phyloP scores from a whole-genome alignment of 1,140 invertebrate genomes.

The Drosophila tristis region DNA sequence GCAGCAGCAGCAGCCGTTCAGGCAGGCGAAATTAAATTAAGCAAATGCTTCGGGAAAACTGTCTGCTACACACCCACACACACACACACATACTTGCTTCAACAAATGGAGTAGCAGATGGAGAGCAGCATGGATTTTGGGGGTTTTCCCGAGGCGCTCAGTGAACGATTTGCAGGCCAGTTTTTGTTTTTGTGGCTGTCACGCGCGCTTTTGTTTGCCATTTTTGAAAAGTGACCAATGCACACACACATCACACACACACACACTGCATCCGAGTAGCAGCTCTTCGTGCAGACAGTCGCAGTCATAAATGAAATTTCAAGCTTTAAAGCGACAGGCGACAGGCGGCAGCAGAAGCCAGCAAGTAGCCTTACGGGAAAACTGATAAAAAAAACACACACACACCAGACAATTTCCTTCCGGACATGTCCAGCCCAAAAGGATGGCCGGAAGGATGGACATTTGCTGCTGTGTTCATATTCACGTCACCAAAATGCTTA shows the following conservation, averaged over 20 bases:
- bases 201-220: conserved; percentile 60
- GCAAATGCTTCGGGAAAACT: conserved; percentile 53
- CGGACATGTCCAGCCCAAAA: too few species aligned
- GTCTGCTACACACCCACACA: conserved; percentile 14
- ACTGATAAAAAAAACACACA: conserved; percentile 4
- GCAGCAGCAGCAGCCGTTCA: conserved; percentile 26
- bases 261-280: background rate
- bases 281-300: too few species aligned
- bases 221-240: conserved; percentile 50
- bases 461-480: conserved; percentile 40
- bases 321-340: too few species aligned
- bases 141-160: conserved; percentile 44
- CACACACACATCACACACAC: too few species aligned
- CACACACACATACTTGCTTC: background rate
- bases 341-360: too few species aligned
- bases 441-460: conserved; percentile 6
- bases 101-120: conserved; percentile 21
- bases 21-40: conserved; percentile 54
- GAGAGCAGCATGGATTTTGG: conserved; percentile 33
- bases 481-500: conserved; percentile 62
- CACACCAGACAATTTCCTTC: conserved; percentile 43
- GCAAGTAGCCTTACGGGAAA: too few species aligned
- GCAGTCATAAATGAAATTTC: too few species aligned
- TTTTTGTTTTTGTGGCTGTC: conserved; percentile 57
- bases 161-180: conserved; percentile 55